These are phyloP conservation scores for Eulacestoma nigropectus DNA, from an alignment of 2,113 vertebrate species.

Conservation along the genomic window DNA sequence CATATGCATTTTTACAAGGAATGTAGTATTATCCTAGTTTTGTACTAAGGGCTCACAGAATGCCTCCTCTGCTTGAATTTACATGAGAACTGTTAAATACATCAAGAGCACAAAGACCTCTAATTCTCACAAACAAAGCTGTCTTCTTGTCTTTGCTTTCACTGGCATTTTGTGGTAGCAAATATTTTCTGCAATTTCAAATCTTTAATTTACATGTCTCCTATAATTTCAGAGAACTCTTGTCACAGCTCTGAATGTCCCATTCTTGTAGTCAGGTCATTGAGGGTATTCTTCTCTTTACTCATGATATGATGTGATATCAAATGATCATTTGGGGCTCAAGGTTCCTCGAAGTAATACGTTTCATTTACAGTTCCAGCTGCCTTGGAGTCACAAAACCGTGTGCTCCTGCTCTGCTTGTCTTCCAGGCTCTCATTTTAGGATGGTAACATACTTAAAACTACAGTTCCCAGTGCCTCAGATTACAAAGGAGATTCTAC, in stretches of 20 bases:
- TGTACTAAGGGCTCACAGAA: not conserved
- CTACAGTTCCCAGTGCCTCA: not conserved
- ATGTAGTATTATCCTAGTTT: not conserved
- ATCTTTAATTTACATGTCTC: not conserved
- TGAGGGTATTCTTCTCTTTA: not conserved
- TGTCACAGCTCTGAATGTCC: not conserved
- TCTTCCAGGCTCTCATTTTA: not conserved
- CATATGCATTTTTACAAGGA: not conserved
- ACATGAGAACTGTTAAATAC: not conserved
- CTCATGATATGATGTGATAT: not conserved
- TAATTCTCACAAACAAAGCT: not conserved
- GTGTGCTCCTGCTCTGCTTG: not conserved
- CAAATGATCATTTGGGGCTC: not conserved
- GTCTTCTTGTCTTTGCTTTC: not conserved
- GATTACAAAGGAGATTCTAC: not conserved
- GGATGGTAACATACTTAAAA: not conserved
- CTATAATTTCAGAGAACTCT: not conserved
- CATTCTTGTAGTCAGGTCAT: not conserved
- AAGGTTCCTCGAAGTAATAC: not conserved
- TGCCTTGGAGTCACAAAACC: not conserved
- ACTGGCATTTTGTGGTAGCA: not conserved
- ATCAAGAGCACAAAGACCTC: not conserved
- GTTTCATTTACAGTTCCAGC: not conserved
- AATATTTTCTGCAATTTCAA: not conserved
- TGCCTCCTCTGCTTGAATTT: not conserved